Evolutionary conservation across 2,888 invertebrate species (phyloP), one percentile per base, ranked within the genome.

Genomic region (Drosophila silvestris): DNA sequence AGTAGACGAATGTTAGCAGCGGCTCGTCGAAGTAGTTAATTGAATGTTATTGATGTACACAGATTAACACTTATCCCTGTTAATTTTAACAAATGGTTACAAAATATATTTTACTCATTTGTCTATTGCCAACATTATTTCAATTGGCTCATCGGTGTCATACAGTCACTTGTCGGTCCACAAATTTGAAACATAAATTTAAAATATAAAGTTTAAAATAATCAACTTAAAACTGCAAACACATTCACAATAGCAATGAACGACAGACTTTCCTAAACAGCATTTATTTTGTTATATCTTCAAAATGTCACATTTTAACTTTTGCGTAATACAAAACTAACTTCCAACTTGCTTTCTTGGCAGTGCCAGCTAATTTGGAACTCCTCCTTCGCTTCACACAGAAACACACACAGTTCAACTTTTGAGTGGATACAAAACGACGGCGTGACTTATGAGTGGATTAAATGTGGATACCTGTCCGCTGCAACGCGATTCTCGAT

Each of bases 361-460:
- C 56, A 28, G 7, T 44, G 26, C 26, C 19, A 41, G 35, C 54
- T 47, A 53, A 57, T 60, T 51, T 53, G n/a, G 9, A 54, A 41
- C 56, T 39, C 39, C 67, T 28, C 53, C 66, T 30, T 37, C 62
- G 39, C 41, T 56, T 62, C 63, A 30, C 70, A 70, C 59, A 70
- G 28, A 47, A 32, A 26, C 51, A 39, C 19, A n/a, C 37, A 30
- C 19, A 44, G 53, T 37, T 44, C 37, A 63, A 41, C 47, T 50
- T 62, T 26, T 59, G 47, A 51, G 62, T 60, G 76, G 52, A 57
- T 67, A 57, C 77, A 53, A 59, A 68, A 70, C 60, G 74, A 76
- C 72, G 72, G 74, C 88, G 83, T 87, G 90, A 85, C 90, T 85
- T 85, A 82, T 89, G 88, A 85, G 75, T 74, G 83, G 70, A 80